These are phyloP conservation scores for Phymastichus coffea DNA, from an alignment of 1,140 invertebrate genomes.

Conservation along the genomic window DNA sequence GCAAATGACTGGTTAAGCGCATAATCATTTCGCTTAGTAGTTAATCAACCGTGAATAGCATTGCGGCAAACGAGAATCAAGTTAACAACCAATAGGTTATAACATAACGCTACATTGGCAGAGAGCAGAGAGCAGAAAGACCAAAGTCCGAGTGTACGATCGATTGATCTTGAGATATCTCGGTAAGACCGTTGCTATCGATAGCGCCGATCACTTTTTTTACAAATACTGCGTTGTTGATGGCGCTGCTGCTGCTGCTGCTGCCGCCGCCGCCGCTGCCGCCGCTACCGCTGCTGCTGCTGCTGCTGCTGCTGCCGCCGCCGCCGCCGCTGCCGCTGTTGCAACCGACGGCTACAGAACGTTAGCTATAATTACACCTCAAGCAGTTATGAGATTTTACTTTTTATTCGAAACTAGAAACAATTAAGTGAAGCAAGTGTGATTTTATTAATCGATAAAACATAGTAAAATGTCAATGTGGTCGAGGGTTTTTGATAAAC, in stretches of 20 bases:
- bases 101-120: too few species aligned
- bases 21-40: too few species aligned
- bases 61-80: too few species aligned
- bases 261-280: conserved; percentile 34
- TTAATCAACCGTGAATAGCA: too few species aligned
- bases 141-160: too few species aligned
- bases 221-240: conserved; percentile 31
- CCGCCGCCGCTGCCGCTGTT: conserved; percentile 8
- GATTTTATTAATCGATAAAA: conserved; percentile 20
- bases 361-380: too few species aligned
- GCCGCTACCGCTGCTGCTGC: conserved; percentile 28
- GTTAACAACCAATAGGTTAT: too few species aligned
- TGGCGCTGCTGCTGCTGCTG: conserved; percentile 32
- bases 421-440: conserved; percentile 19
- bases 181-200: conserved; percentile 37
- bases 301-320: conserved; percentile 28
- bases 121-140: too few species aligned
- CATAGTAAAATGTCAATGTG: conserved; percentile 5
- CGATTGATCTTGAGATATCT: too few species aligned
- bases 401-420: conserved; percentile 14
- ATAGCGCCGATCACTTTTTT: conserved; percentile 30
- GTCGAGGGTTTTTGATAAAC: conserved; percentile 6
- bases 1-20: too few species aligned
- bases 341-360: too few species aligned
- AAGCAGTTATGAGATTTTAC: neutral